Evolutionary conservation across 1,140 invertebrate genomes (phyloP).

Genomic region (Nylanderia fulva): DNA sequence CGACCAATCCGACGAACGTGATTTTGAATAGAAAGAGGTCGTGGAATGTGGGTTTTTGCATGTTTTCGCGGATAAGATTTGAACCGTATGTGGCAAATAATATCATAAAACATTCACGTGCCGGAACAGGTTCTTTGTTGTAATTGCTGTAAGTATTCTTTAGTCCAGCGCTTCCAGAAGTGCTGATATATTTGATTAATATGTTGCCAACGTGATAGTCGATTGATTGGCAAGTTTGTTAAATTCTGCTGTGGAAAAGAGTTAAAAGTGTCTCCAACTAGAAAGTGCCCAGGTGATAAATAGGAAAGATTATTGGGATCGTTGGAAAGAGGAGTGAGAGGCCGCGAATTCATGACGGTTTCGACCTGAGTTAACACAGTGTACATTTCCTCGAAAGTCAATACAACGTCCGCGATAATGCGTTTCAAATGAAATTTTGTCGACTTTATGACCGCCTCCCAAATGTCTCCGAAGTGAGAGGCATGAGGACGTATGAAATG

Average conservation of each 20-base stretch:
- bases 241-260: neutral
- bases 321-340: neutral
- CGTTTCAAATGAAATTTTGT: constrained; percentile 1
- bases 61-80: too few relatives aligned
- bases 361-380: neutral
- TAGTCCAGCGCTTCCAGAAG: neutral
- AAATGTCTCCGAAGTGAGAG: constrained; percentile 24
- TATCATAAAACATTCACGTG: too few relatives aligned
- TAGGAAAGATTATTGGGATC: neutral
- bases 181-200: neutral
- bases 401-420: neutral
- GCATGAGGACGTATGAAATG: constrained; percentile 13
- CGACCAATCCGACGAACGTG: too few relatives aligned
- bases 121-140: too few relatives aligned
- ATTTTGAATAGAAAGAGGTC: too few relatives aligned
- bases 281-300: too few relatives aligned
- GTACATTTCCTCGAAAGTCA: neutral
- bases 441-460: constrained; percentile 4
- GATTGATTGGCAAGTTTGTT: neutral
- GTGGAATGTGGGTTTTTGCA: too few relatives aligned
- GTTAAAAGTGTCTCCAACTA: neutral
- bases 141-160: neutral
- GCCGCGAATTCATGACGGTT: neutral
- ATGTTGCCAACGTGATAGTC: neutral
- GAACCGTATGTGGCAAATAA: too few relatives aligned